Evolutionary conservation across 2,113 vertebrate genomes (phyloP), one percentile per base, ranked within the genome.

Genomic region (Astur gentilis): DNA sequence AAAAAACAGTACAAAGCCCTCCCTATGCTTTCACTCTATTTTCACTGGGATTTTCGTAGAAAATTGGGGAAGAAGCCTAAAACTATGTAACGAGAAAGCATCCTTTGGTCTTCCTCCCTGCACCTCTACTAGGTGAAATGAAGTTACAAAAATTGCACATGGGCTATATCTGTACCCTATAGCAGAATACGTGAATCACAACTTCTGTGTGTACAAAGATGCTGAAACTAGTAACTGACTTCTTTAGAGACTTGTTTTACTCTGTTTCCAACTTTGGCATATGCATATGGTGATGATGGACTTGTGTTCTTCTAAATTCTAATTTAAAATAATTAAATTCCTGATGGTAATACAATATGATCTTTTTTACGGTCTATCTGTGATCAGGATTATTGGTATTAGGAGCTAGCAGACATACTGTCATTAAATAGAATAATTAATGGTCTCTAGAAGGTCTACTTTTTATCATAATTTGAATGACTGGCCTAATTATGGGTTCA

Each of bases 81-180:
- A 61, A 22, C 10, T 19, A 2, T 31, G 13, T 42, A 29, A 36
- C 8, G 4, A 55, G n/a, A 76, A 55, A 77, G 0, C 10, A 73
- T 50, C 29, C 22, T 86, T 67, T 86, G 20, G 9, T 91, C 8
- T 50, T 85, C 25, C 3, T 89, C 16, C 38, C 36, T 77, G 19
- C 19, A 64, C 4, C 44, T 69, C 64, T 38, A 36, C 32, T 38
- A 36, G 20, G n/a, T 77, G 44, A 89, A 91, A 64, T 29, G 18
- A 72, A 34, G 31, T 10, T 72, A 26, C 6, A 40, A 34, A 64
- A 65, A 50, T 15, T 54, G 11, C 16, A 18, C 19, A 1, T 0
- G 6, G 20, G 16, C 11, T 45, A 1, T 40, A 13, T 36, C 12
- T 6, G 5, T 57, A 61, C 10, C 13, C 10, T 36, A 0, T 20